These are phyloP conservation scores for Alviniconcha strummeri DNA, from an alignment of 2,888 invertebrate species.

Conservation along the genomic window DNA sequence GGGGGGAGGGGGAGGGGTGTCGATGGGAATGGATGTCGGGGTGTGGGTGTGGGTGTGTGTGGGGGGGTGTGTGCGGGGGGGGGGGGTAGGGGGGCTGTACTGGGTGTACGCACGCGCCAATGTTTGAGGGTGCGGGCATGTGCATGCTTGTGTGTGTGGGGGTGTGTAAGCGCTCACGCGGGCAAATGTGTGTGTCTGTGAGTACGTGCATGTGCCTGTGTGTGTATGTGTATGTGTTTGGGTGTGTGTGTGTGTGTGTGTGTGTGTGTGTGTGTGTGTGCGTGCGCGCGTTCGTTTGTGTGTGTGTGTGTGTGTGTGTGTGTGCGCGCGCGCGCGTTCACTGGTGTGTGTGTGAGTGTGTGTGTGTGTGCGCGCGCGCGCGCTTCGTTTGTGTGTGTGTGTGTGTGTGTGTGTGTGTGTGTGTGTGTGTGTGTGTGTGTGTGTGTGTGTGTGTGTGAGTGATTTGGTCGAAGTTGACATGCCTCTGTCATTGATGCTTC, in stretches of 20 bases:
- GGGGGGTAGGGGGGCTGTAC: not conserved
- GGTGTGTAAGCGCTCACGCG: not conserved
- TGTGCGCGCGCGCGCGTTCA: too few relatives aligned
- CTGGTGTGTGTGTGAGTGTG: too few relatives aligned
- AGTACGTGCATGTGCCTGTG: not conserved
- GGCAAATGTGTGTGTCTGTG: not conserved
- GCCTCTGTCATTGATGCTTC: too few relatives aligned
- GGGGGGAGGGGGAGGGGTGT: not conserved
- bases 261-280: not conserved
- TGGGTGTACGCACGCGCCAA: not conserved
- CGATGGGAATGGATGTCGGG: not conserved
- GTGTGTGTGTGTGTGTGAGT: too few relatives aligned
- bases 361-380: too few relatives aligned
- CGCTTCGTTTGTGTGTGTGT: too few relatives aligned
- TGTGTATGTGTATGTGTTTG: not conserved
- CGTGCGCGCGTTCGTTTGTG: too few relatives aligned
- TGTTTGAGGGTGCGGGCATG: slow-evolving; percentile 10
- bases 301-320: too few relatives aligned
- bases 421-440: too few relatives aligned
- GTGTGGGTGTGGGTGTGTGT: not conserved
- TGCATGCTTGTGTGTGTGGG: slow-evolving; percentile 18
- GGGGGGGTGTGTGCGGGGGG: slow-evolving; percentile 18
- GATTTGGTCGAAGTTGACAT: too few relatives aligned
- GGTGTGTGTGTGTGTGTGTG: not conserved
- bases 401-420: too few relatives aligned